Percentiles rank a stretch among this genome's conserved stretches.
Conservation (phyloP, 2,888 invertebrate species). For the Archaeoteleia sp. region DNA sequence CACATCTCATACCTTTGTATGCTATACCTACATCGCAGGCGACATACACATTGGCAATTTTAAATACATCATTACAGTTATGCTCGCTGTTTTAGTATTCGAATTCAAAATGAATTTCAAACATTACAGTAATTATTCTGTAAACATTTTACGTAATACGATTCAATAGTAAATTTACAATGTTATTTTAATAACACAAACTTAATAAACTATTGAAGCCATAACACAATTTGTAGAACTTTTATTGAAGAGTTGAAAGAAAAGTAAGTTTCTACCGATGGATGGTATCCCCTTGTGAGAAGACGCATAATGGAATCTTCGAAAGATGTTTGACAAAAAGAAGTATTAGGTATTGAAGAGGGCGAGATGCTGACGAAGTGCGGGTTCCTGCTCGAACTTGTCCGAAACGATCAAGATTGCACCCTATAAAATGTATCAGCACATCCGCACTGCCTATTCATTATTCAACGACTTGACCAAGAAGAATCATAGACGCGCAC, state of each 20-base stretch:
- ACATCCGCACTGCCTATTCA: constrained; percentile 27
- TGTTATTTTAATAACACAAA: too few species aligned
- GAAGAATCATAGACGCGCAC: neutral
- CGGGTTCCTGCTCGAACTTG: constrained; percentile 13
- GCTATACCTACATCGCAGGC: neutral
- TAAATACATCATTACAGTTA: constrained; percentile 5
- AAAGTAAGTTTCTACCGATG: constrained; percentile 7
- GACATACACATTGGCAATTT: constrained; percentile 11
- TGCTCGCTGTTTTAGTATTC: neutral
- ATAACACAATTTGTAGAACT: constrained; percentile 18
- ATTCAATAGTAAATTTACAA: too few species aligned
- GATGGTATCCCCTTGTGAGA: constrained; percentile 20
- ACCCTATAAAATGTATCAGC: constrained; percentile 30
- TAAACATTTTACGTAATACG: neutral
- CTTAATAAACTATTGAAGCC: constrained; percentile 13
- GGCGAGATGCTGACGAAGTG: constrained; percentile 12
- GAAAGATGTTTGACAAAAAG: constrained; percentile 38
- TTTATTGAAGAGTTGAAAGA: constrained; percentile 6
- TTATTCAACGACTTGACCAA: constrained; percentile 15
- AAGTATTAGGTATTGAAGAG: constrained; percentile 42
- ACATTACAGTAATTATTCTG: neutral
- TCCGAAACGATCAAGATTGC: constrained; percentile 27
- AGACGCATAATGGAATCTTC: constrained; percentile 30
- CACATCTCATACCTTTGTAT: constrained; percentile 4
- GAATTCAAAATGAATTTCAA: neutral